Conservation (phyloP, 2,797 vertebrate genomes). For the Sebastes trivittatus region DNA sequence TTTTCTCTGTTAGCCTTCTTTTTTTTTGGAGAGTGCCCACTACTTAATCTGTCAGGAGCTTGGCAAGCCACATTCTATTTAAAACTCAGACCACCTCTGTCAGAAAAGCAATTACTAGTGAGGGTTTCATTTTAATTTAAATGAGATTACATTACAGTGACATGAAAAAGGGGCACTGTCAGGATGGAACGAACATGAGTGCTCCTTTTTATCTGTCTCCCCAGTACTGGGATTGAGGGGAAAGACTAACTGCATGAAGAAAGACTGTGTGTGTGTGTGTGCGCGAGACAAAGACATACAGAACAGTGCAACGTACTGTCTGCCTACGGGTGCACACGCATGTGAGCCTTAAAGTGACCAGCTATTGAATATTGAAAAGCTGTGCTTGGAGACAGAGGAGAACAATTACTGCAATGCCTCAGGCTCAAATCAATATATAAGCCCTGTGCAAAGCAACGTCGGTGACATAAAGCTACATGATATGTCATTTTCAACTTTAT, state of each 20-base stretch:
- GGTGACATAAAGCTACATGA: conserved; percentile 58
- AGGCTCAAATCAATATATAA: conserved; percentile 63
- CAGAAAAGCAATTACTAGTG: conserved; percentile 85
- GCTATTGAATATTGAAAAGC: conserved; percentile 53
- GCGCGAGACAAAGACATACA: conserved; percentile 19
- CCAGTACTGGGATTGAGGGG: conserved; percentile 56
- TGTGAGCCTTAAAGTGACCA: conserved; percentile 31
- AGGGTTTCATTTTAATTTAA: conserved; percentile 86
- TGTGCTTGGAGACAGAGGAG: conserved; percentile 42
- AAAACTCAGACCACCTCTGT: conserved; percentile 83
- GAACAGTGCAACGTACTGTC: conserved; percentile 4
- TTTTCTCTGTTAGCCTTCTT: background rate
- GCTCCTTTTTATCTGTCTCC: conserved; percentile 76
- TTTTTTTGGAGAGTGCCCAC: conserved; percentile 34
- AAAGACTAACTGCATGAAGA: conserved; percentile 50
- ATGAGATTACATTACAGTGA: conserved; percentile 84
- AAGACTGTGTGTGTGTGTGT: conserved; percentile 10
- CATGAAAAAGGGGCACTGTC: conserved; percentile 75
- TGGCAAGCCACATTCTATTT: conserved; percentile 72
- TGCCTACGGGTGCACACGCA: conserved; percentile 10
- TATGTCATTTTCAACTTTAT: conserved; percentile 62
- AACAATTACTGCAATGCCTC: conserved; percentile 66
- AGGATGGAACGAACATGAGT: conserved; percentile 75
- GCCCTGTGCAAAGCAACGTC: conserved; percentile 31
- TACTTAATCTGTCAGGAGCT: conserved; percentile 63